Conservation (phyloP, 2,888 invertebrate genomes). For the Nephrocerus scutellatus region DNA sequence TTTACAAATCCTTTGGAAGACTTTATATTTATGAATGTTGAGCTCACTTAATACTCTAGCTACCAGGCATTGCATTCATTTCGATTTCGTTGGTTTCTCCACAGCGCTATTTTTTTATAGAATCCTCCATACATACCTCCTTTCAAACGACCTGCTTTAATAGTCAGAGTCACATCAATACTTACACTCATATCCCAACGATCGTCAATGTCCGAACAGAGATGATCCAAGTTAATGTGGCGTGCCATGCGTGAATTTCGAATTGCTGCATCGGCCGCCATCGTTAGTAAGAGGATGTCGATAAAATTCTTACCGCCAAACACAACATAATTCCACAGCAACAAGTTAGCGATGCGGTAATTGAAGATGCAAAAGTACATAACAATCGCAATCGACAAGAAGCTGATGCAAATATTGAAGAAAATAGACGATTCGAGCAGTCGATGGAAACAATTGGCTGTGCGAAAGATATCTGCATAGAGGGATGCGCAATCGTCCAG, state of each 20-base stretch:
- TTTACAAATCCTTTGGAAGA: no score
- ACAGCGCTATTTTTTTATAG: no score
- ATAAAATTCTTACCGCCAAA: slow-evolving; percentile 13
- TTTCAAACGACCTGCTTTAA: no score
- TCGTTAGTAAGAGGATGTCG: slow-evolving; percentile 26
- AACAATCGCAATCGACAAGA: slow-evolving; percentile 14
- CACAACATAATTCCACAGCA: background rate
- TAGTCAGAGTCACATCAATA: no score
- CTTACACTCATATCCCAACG: slow-evolving; percentile 23
- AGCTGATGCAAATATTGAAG: slow-evolving; percentile 17
- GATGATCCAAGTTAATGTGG: slow-evolving; percentile 27
- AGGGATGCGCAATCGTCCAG: slow-evolving; percentile 25
- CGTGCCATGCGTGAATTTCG: slow-evolving; percentile 21
- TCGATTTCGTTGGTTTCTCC: no score
- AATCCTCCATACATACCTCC: no score
- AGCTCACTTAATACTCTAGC: no score
- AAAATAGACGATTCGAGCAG: slow-evolving; percentile 25
- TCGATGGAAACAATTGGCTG: slow-evolving; percentile 20
- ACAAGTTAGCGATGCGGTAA: background rate
- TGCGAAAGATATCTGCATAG: slow-evolving; percentile 24
- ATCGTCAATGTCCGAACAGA: slow-evolving; percentile 15
- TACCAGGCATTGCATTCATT: no score
- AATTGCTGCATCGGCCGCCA: slow-evolving; percentile 24
- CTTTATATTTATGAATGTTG: no score
- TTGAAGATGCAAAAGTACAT: slow-evolving; percentile 13